A percentile compares a stretch with the other conserved stretches of the same genome.
Evolutionary conservation across 2,113 vertebrate genomes (phyloP).

Genomic region (Boulengeromyrus knoepffleri): DNA sequence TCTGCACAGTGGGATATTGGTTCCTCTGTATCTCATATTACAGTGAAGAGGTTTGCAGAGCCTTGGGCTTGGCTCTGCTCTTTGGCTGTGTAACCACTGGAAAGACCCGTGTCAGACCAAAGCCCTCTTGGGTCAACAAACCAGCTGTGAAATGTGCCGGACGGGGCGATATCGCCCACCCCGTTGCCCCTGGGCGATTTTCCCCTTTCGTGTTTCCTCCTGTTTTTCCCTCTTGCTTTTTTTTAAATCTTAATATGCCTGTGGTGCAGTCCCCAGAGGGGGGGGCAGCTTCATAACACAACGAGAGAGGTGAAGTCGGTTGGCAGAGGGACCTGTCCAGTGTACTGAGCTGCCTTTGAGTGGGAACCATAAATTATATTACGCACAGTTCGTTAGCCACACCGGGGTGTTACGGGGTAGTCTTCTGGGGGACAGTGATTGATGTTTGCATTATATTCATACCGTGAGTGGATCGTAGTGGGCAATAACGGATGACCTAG

Average conservation of each 20-base stretch:
- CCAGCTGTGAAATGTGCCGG: conserved; percentile 4
- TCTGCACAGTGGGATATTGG: neutral
- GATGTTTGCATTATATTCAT: conserved; percentile 30
- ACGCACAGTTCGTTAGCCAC: conserved; percentile 27
- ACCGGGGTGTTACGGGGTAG: conserved; percentile 17
- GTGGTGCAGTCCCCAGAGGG: neutral
- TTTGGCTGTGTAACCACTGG: neutral
- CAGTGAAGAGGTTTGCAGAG: neutral
- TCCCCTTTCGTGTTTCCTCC: neutral
- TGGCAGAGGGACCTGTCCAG: neutral
- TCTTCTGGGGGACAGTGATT: conserved; percentile 27
- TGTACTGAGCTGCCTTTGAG: conserved; percentile 12
- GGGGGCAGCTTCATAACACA: neutral
- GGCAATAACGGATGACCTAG: conserved; percentile 17
- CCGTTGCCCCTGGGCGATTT: neutral
- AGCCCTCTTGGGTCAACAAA: neutral
- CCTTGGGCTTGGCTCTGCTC: neutral
- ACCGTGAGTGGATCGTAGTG: conserved; percentile 18
- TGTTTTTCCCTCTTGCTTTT: neutral
- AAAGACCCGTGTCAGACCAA: neutral
- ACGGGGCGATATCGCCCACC: neutral
- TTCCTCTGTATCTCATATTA: neutral
- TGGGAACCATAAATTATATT: conserved; percentile 24
- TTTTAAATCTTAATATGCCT: neutral
- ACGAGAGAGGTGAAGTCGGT: neutral